A percentile compares a stretch with the other conserved stretches of the same genome.
Conservation (phyloP, 2,888 invertebrate genomes). For the Andrena camellia region DNA sequence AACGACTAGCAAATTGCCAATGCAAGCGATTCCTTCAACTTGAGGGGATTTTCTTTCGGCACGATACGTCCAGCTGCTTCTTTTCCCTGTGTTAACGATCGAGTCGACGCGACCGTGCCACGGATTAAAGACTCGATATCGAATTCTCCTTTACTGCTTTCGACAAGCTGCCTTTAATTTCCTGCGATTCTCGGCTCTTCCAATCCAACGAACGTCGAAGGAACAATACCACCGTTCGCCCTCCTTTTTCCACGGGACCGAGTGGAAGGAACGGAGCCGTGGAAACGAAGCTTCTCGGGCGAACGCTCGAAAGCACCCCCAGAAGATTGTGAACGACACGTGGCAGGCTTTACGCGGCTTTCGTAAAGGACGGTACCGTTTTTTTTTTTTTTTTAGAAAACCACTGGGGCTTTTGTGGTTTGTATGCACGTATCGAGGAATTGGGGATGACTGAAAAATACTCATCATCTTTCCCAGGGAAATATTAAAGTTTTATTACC, state of each 20-base stretch:
- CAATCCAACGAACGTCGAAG: conserved; percentile 66
- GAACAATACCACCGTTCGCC: conserved; percentile 57
- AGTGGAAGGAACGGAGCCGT: conserved; percentile 22
- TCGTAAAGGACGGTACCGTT: background rate
- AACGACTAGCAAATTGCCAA: no score
- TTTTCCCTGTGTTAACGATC: conserved; percentile 4
- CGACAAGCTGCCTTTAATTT: conserved; percentile 74
- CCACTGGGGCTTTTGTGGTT: background rate
- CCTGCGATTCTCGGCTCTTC: conserved; percentile 72
- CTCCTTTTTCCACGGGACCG: conserved; percentile 33
- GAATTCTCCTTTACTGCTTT: conserved; percentile 53
- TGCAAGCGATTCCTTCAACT: background rate
- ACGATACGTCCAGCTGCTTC: background rate
- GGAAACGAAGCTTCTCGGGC: conserved; percentile 27
- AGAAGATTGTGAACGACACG: conserved; percentile 3
- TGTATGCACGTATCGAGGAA: background rate
- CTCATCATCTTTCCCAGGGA: background rate
- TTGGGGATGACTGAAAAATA: background rate
- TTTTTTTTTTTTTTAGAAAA: background rate
- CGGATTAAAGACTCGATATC: conserved; percentile 26
- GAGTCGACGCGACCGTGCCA: background rate
- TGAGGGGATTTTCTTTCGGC: background rate
- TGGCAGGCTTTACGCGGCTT: background rate
- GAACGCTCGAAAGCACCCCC: background rate
- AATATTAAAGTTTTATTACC: no score